Evolutionary conservation across 2,888 invertebrate genomes (phyloP).

Genomic region (Quadriops clusia): DNA sequence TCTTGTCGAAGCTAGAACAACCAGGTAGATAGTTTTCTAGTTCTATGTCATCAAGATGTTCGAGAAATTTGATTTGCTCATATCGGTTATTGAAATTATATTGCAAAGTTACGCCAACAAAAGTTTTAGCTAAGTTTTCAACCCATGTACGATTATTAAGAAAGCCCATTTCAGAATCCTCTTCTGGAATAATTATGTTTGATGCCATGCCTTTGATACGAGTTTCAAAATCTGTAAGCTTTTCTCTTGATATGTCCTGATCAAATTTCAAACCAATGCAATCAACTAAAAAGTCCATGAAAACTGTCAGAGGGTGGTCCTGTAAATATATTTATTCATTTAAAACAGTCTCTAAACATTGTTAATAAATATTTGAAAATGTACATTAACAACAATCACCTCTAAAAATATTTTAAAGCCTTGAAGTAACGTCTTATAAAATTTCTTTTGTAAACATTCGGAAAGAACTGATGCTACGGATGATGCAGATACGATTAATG

Average conservation of each 20-base stretch:
- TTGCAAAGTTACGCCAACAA: slow-evolving; percentile 50
- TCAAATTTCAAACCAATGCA: slow-evolving; percentile 31
- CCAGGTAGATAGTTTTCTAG: slow-evolving; percentile 42
- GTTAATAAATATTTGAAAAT: not conserved
- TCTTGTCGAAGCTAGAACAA: slow-evolving; percentile 35
- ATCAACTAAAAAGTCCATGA: slow-evolving; percentile 27
- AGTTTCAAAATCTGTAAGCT: slow-evolving; percentile 34
- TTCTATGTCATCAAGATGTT: slow-evolving; percentile 44
- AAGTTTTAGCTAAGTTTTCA: slow-evolving; percentile 43
- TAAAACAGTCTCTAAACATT: slow-evolving; percentile 2
- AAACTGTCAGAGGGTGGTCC: slow-evolving; percentile 49
- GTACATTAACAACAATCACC: slow-evolving; percentile 36
- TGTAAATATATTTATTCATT: slow-evolving; percentile 29
- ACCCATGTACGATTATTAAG: slow-evolving; percentile 44
- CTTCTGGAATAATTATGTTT: slow-evolving; percentile 23
- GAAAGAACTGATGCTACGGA: slow-evolving; percentile 36
- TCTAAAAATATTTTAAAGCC: slow-evolving; percentile 61
- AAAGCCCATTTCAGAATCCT: slow-evolving; percentile 38
- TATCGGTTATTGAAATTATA: slow-evolving; percentile 50
- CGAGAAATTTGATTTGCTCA: slow-evolving; percentile 52
- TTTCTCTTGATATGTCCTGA: slow-evolving; percentile 18
- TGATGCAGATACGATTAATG: slow-evolving; percentile 16
- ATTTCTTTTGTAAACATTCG: slow-evolving; percentile 43
- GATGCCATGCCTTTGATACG: slow-evolving; percentile 24
- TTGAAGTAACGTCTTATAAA: slow-evolving; percentile 47